Percentiles rank a stretch among this genome's conserved stretches.
Evolutionary conservation across 2,113 vertebrate genomes (phyloP).

Genomic region (Toxotes chatareus): DNA sequence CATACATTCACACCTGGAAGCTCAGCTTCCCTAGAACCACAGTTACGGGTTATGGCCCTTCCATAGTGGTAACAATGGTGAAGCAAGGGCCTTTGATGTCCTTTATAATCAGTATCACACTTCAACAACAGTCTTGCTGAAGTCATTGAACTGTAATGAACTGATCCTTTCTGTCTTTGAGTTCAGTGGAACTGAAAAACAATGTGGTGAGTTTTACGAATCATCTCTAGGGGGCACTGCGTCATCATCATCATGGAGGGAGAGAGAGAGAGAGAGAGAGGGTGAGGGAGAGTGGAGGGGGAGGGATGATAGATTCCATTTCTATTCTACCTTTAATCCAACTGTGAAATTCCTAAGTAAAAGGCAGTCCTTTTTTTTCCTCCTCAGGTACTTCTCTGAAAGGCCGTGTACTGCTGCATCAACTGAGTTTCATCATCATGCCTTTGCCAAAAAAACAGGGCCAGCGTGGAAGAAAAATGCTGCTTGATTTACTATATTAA

Average conservation of each 20-base stretch:
- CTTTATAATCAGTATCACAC: not conserved
- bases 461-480: conserved; percentile 45
- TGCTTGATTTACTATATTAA: conserved; percentile 54
- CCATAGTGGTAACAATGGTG: not conserved
- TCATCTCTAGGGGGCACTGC: conserved; percentile 75
- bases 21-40: not conserved
- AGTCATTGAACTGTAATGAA: not conserved
- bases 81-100: not conserved
- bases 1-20: not conserved
- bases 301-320: conserved; percentile 71
- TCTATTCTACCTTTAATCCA: conserved; percentile 80
- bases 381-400: conserved; percentile 65
- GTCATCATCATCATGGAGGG: conserved; percentile 22
- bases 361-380: conserved; percentile 58
- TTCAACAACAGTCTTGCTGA: not conserved
- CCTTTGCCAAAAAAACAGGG: conserved; percentile 50
- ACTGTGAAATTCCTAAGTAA: conserved; percentile 81
- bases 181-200: not conserved
- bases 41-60: not conserved
- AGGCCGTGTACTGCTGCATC: conserved; percentile 51
- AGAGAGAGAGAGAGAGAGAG: not conserved
- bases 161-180: not conserved
- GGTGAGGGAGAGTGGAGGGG: conserved; percentile 6
- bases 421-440: conserved; percentile 69
- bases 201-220: conserved; percentile 12